phyloP scores from a whole-genome alignment of 2,888 invertebrate species.

The Slavum lentiscoides region DNA sequence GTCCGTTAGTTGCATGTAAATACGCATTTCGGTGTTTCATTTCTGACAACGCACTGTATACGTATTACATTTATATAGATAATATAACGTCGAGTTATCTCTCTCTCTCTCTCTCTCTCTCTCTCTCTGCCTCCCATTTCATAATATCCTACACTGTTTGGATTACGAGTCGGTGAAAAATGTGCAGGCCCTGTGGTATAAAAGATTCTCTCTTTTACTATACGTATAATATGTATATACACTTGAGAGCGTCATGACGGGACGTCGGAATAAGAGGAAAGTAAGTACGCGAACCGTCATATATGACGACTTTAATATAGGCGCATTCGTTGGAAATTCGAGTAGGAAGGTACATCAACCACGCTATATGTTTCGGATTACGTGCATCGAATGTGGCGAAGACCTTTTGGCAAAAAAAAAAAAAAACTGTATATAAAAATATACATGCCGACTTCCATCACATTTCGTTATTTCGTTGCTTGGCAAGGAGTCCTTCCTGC shows the following conservation, averaged over 20 bases:
- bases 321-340: constrained; percentile 4
- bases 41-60: too few relatives aligned
- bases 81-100: too few relatives aligned
- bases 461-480: background rate
- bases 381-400: background rate
- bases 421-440: background rate
- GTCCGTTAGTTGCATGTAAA: too few relatives aligned
- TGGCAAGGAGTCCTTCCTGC: background rate
- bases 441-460: background rate
- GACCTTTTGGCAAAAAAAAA: background rate
- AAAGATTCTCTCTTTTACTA: background rate
- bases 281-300: background rate
- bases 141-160: background rate
- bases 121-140: too few relatives aligned
- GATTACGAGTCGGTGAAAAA: background rate
- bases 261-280: background rate
- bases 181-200: background rate
- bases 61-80: too few relatives aligned
- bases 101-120: too few relatives aligned
- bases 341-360: background rate
- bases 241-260: background rate
- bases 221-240: background rate
- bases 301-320: background rate
- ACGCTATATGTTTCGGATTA: background rate
- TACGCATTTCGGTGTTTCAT: too few relatives aligned